phyloP scores from a whole-genome alignment of 2,888 invertebrate species.

The Acleris sparsana region DNA sequence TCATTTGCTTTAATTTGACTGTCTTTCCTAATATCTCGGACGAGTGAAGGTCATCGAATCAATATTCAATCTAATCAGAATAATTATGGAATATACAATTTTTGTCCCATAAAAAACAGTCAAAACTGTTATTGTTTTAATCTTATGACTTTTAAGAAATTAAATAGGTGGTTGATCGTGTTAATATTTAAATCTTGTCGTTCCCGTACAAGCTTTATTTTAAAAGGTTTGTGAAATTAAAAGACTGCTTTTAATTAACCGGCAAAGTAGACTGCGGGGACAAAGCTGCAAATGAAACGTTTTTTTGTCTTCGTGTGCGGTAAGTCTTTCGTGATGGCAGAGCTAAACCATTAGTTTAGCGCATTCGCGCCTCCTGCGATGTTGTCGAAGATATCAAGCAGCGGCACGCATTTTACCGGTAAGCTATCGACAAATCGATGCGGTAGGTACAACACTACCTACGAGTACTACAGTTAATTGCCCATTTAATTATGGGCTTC shows the following conservation, averaged over 20 bases:
- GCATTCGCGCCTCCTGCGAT: conserved; percentile 66
- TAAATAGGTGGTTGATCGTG: conserved; percentile 16
- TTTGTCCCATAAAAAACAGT: conserved; percentile 29
- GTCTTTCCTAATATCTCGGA: conserved; percentile 44
- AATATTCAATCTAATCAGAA: conserved; percentile 37
- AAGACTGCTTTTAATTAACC: no score
- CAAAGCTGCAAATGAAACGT: conserved; percentile 45
- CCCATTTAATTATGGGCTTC: conserved; percentile 22
- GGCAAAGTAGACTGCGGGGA: not conserved
- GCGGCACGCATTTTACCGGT: conserved; percentile 43
- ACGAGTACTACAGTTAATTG: conserved; percentile 32
- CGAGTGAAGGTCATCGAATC: conserved; percentile 36
- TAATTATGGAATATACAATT: conserved; percentile 29
- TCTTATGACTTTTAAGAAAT: conserved; percentile 30
- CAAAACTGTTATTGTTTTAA: conserved; percentile 36
- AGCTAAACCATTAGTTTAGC: conserved; percentile 67
- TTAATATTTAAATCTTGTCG: conserved; percentile 8
- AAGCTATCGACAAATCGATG: conserved; percentile 49
- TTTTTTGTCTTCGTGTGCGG: conserved; percentile 69
- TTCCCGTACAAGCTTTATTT: no score
- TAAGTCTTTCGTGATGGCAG: conserved; percentile 65
- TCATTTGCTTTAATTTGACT: conserved; percentile 54
- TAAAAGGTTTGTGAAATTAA: no score
- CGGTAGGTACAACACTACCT: conserved; percentile 45
- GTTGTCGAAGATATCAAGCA: conserved; percentile 59